A percentile compares a stretch with the other conserved stretches of the same genome.
Conservation (phyloP, 2,888 invertebrate genomes). For the Oligia latruncula region DNA sequence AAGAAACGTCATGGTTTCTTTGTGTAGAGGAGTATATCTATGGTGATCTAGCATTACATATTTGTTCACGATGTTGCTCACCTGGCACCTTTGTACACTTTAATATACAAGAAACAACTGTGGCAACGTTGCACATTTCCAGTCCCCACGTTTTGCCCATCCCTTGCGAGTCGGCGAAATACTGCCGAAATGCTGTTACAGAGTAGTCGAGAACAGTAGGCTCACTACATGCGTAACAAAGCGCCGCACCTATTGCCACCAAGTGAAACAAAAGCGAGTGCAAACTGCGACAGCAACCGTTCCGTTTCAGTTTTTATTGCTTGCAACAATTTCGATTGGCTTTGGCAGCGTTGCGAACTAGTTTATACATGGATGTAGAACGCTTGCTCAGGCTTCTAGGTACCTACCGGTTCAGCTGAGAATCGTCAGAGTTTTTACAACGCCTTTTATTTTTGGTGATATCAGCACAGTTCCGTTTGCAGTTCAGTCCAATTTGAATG, state of each 20-base stretch:
- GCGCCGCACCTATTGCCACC: slow-evolving; percentile 5
- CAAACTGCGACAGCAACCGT: slow-evolving; percentile 29
- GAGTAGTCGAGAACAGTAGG: slow-evolving; percentile 25
- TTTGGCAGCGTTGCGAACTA: slow-evolving; percentile 29
- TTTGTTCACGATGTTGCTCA: slow-evolving; percentile 1
- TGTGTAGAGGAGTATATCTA: not conserved
- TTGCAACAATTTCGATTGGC: slow-evolving; percentile 30
- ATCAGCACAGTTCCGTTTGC: not conserved
- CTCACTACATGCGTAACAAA: slow-evolving; percentile 19
- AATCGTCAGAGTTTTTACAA: not conserved
- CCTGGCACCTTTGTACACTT: not conserved
- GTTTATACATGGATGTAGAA: slow-evolving; percentile 25
- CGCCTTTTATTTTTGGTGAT: slow-evolving; percentile 2
- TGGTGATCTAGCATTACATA: not conserved
- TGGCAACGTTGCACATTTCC: slow-evolving; percentile 52
- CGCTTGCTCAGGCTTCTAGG: not conserved
- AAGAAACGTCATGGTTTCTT: not conserved
- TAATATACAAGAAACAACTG: slow-evolving; percentile 34
- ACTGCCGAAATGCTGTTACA: slow-evolving; percentile 20
- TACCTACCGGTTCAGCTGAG: not conserved
- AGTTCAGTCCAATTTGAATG: slow-evolving; percentile 1
- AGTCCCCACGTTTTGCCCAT: slow-evolving; percentile 47
- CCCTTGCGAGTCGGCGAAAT: slow-evolving; percentile 27
- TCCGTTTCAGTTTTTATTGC: slow-evolving; percentile 31
- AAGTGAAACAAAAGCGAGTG: slow-evolving; percentile 41